phyloP scores from a whole-genome alignment of 2,113 vertebrate genomes.

The Alexandromys fortis region DNA sequence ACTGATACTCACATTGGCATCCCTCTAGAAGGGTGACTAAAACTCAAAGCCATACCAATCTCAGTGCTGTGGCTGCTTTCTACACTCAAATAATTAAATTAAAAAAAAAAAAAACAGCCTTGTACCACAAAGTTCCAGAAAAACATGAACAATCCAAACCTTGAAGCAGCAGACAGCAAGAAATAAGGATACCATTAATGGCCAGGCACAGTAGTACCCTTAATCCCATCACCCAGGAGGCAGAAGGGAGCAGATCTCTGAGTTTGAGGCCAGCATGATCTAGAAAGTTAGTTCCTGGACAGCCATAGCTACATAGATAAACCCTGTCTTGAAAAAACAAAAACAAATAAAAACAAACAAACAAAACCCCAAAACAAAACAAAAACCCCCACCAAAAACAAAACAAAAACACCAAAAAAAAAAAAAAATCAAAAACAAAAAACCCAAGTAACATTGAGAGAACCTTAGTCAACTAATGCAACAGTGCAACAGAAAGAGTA shows the following conservation, averaged over 20 bases:
- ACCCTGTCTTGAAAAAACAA: background rate
- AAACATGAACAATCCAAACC: background rate
- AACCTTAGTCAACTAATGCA: background rate
- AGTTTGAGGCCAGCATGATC: background rate
- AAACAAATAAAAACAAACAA: background rate
- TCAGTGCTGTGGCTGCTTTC: background rate
- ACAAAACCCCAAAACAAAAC: fast-evolving
- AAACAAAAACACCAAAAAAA: too few relatives aligned
- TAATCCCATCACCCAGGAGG: background rate
- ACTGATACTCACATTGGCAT: background rate
- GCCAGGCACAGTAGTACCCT: background rate
- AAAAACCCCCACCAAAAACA: too few relatives aligned
- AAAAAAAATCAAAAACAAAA: too few relatives aligned
- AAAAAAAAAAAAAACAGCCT: background rate
- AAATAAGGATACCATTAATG: background rate
- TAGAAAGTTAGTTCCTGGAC: background rate
- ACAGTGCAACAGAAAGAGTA: background rate
- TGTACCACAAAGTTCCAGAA: background rate
- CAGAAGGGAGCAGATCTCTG: background rate
- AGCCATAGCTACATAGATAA: background rate
- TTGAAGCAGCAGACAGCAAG: background rate
- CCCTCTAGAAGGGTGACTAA: background rate
- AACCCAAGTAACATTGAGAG: background rate
- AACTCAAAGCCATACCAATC: background rate
- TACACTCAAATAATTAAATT: background rate